These are phyloP conservation scores for Amblyornis subalaris DNA, from an alignment of 2,113 vertebrate species.

Conservation along the genomic window DNA sequence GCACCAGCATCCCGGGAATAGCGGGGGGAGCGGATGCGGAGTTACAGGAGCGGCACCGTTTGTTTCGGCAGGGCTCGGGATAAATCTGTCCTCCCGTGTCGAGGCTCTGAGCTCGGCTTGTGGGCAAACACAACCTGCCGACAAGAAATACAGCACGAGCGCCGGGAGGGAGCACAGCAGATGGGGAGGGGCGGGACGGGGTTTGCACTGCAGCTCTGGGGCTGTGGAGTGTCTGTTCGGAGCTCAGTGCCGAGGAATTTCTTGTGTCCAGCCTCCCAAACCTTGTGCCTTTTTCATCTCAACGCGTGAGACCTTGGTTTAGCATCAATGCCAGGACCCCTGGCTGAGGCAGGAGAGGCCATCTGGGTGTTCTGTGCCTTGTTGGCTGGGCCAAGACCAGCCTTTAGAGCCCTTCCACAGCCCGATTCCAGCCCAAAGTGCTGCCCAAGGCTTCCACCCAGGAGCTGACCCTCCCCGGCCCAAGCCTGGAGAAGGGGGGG, in stretches of 20 bases:
- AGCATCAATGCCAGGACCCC: accelerated
- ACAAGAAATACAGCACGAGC: accelerated
- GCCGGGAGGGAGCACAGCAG: not conserved
- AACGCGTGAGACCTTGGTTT: accelerated
- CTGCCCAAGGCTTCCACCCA: not conserved
- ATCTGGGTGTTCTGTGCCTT: not conserved
- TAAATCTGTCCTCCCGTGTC: not conserved
- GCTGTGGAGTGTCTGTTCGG: accelerated
- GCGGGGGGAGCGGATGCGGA: not conserved
- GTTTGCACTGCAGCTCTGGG: not conserved
- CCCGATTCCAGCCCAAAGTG: not conserved
- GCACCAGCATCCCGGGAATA: not conserved
- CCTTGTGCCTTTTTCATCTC: accelerated
- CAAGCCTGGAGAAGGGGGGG: accelerated
- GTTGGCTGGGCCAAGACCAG: not conserved
- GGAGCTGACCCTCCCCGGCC: not conserved
- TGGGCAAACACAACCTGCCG: not conserved
- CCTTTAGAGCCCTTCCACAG: no score
- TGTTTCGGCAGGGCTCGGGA: not conserved
- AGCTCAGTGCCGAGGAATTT: accelerated
- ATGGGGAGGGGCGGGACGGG: not conserved
- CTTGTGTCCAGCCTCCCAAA: not conserved
- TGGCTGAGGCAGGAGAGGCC: not conserved
- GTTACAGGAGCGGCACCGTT: not conserved
- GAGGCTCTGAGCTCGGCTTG: not conserved